phyloP scores from a whole-genome alignment of 2,113 vertebrate species.

The Benitochromis conjunctus region DNA sequence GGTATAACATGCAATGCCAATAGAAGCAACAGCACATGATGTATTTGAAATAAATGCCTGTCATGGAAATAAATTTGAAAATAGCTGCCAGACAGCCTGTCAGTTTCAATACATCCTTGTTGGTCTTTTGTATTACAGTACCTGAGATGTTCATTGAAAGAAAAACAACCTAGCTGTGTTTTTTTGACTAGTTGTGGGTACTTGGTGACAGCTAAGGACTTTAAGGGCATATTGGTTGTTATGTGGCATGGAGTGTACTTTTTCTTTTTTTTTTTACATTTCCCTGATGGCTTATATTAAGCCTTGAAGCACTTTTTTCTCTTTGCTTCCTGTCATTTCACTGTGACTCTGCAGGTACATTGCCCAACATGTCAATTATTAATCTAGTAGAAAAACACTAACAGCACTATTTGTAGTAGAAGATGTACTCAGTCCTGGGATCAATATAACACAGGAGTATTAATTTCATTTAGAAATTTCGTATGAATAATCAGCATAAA shows the following conservation, averaged over 20 bases:
- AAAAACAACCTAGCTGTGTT: constrained; percentile 20
- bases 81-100: constrained; percentile 63
- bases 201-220: constrained; percentile 57
- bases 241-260: neutral
- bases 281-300: constrained; percentile 18
- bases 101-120: constrained; percentile 50
- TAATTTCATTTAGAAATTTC: neutral
- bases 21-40: constrained; percentile 47
- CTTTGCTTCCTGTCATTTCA: constrained; percentile 12
- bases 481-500: constrained; percentile 6
- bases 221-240: constrained; percentile 36
- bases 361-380: constrained; percentile 35
- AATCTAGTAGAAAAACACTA: neutral
- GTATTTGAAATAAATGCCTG: constrained; percentile 66
- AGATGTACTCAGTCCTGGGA: neutral
- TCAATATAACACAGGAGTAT: constrained; percentile 15
- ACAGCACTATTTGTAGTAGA: neutral
- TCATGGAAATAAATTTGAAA: constrained; percentile 67
- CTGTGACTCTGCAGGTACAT: constrained; percentile 4
- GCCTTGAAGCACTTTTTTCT: constrained; percentile 15
- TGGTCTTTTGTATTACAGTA: constrained; percentile 34
- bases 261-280: neutral
- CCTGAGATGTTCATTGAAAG: constrained; percentile 39
- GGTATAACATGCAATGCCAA: constrained; percentile 17
- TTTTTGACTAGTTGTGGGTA: constrained; percentile 15